Evolutionary conservation across 2,113 vertebrate species (phyloP).

Genomic region (Lophura nycthemera): DNA sequence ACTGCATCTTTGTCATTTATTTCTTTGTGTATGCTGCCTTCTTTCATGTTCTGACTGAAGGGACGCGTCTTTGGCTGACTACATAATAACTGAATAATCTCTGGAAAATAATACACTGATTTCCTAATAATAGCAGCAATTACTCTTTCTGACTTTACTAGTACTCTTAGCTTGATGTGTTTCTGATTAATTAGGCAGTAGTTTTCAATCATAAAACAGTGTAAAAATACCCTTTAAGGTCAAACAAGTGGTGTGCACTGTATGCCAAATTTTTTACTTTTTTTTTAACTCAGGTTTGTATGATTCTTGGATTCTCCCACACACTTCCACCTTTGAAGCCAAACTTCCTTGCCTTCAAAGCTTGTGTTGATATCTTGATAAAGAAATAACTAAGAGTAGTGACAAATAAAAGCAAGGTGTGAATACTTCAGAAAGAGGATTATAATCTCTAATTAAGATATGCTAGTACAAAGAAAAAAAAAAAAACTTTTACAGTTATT

Average conservation of each 20-base stretch:
- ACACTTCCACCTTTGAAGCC: not conserved
- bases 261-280: not conserved
- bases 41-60: not conserved
- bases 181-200: conserved; percentile 36
- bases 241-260: not conserved
- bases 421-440: not conserved
- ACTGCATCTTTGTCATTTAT: accelerated
- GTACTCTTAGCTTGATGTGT: not conserved
- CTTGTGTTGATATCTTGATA: not conserved
- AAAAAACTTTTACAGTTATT: not conserved
- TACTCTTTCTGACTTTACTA: not conserved
- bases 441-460: conserved; percentile 2
- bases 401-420: not conserved
- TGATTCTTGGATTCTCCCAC: conserved; percentile 18
- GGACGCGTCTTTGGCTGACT: not conserved
- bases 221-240: not conserved
- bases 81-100: not conserved
- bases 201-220: conserved; percentile 38
- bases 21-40: accelerated
- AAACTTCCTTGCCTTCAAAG: not conserved
- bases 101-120: not conserved
- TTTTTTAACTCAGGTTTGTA: not conserved
- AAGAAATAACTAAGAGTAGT: conserved; percentile 3
- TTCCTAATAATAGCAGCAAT: not conserved
- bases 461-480: not conserved